Percentiles rank a stretch among this genome's conserved stretches.
These are phyloP conservation scores for Cryptus viduatorius DNA, from an alignment of 2,888 invertebrate species.

Conservation along the genomic window DNA sequence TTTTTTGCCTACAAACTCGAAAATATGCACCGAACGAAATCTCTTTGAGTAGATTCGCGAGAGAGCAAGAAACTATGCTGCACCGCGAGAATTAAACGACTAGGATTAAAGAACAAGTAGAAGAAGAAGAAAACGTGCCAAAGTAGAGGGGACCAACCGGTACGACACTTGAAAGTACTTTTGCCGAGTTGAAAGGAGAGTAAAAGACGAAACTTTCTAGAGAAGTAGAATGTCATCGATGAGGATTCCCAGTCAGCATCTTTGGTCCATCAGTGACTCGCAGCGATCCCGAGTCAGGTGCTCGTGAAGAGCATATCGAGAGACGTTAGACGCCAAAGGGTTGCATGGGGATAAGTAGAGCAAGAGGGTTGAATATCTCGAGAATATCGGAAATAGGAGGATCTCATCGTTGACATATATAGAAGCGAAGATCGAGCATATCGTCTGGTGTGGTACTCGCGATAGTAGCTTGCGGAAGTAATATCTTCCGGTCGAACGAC, in stretches of 20 bases:
- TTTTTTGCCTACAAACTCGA: conserved; percentile 10
- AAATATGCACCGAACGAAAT: conserved; percentile 1
- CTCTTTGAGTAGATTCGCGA: not conserved
- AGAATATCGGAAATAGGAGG: conserved; percentile 26
- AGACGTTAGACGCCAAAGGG: conserved; percentile 26
- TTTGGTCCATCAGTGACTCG: conserved; percentile 16
- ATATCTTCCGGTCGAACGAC: conserved; percentile 59
- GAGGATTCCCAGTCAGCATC: conserved; percentile 53
- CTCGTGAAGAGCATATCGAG: conserved; percentile 15
- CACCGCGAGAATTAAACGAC: conserved; percentile 42
- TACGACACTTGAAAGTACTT: conserved; percentile 58
- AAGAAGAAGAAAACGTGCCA: conserved; percentile 56
- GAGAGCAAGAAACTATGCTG: conserved; percentile 13
- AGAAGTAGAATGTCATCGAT: conserved; percentile 19
- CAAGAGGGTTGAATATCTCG: conserved; percentile 31
- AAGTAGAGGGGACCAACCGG: conserved; percentile 62
- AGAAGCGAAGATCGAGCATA: conserved; percentile 32
- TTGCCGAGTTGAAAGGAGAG: conserved; percentile 31
- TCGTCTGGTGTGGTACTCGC: conserved; percentile 55
- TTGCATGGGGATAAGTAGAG: conserved; percentile 32
- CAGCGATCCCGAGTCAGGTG: conserved; percentile 30
- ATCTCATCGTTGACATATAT: not conserved
- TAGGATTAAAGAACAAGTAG: conserved; percentile 34
- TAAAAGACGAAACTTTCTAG: not conserved
- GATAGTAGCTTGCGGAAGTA: conserved; percentile 42